Evolutionary conservation across 2,888 invertebrate species (phyloP), one percentile per base, ranked within the genome.

Genomic region (Ellobium chinense): DNA sequence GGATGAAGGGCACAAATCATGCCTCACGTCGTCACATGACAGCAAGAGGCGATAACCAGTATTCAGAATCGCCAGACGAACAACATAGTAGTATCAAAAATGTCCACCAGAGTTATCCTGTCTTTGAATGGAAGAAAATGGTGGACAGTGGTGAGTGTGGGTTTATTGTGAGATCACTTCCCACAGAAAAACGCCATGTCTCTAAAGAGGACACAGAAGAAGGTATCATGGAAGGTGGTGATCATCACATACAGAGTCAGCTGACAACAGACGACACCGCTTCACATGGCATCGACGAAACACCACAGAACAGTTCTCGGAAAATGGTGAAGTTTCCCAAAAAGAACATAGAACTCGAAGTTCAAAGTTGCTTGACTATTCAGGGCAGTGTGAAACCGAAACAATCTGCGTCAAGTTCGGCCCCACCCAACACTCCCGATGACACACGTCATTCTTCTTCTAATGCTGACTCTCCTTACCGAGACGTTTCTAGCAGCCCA

Each of bases 71-170:
- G 46, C 7, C 46, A 46, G 46, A 46, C 46, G 46, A 18, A 46
- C 46, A 46, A 12, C 9, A 46, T 12, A 46, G 18, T 46, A 18
- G 46, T 18, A 46, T 46, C 9, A 46, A 46, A 46, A 46, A 46
- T 46, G 60, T 65, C 7, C 65, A 31, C 54, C 70, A 70, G 46
- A 54, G 46, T 24, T 70, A 70, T 46, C 70, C 39, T 24, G 27
- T 70, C 31, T 27, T 46, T 12, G 70, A 70, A 3, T 70, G 70
- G 70, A 70, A 70, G 29, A 70, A 14, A 29, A n/a, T 54, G 21
- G 46, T 70, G 27, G 70, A 70, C 70, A 27, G 14, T 4, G 70
- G 70, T 12, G 54, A 70, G 7, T 70, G 70, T 27, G 70, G 70
- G 18, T 70, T 70, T 54, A 70, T 70, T 27, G 70, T 70, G 54